Evolutionary conservation across 2,797 vertebrate species (phyloP).

Genomic region (Anguilla megastoma): DNA sequence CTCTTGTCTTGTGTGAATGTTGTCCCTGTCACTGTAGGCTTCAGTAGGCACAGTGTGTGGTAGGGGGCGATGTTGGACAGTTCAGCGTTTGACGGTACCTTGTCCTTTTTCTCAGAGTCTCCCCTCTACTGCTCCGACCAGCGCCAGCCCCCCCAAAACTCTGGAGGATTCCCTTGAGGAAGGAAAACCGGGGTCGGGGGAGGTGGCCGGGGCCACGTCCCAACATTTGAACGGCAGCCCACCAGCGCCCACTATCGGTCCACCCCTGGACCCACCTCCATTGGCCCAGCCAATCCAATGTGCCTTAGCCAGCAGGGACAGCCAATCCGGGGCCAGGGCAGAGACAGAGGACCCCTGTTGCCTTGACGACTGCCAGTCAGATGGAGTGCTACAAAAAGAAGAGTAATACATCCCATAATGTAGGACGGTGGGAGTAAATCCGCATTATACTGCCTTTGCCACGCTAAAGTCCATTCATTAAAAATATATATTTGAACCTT

Average conservation of each 20-base stretch:
- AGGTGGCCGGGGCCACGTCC: conserved; percentile 64
- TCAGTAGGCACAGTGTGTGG: neutral
- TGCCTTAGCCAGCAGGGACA: conserved; percentile 94
- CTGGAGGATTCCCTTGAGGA: conserved; percentile 68
- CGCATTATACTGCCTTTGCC: conserved; percentile 83
- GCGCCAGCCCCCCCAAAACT: conserved; percentile 75
- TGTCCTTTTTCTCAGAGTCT: conserved; percentile 41
- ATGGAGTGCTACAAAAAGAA: conserved; percentile 83
- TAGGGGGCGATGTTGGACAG: neutral
- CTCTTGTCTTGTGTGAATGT: neutral
- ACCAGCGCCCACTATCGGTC: conserved; percentile 69
- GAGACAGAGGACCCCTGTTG: conserved; percentile 78
- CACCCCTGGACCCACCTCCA: conserved; percentile 73
- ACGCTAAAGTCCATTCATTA: conserved; percentile 61
- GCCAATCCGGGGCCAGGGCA: conserved; percentile 77
- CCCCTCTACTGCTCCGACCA: conserved; percentile 64
- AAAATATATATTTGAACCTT: neutral
- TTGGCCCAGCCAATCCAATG: conserved; percentile 81
- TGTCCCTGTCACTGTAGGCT: neutral
- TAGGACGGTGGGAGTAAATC: conserved; percentile 67
- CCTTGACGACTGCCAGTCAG: conserved; percentile 84
- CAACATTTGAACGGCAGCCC: conserved; percentile 82
- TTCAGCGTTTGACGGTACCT: neutral
- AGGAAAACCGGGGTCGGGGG: conserved; percentile 52
- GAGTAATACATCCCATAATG: conserved; percentile 70